Conservation (phyloP, 2,888 invertebrate genomes). For the Nectonema munidae region DNA sequence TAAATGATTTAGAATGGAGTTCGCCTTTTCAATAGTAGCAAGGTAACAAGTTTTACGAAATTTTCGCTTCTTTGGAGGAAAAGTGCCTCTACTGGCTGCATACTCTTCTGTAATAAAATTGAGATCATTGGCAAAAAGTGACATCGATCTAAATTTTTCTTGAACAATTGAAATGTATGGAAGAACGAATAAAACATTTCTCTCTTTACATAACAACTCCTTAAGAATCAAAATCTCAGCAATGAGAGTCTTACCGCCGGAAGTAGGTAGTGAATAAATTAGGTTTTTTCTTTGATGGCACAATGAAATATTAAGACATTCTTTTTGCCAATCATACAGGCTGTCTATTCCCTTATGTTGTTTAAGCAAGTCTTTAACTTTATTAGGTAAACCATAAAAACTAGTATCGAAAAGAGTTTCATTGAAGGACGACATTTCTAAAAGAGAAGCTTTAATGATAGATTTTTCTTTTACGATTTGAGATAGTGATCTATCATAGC, state of each 20-base stretch:
- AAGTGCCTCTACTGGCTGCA: slow-evolving; percentile 50
- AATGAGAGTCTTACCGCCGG: slow-evolving; percentile 80
- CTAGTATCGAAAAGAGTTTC: slow-evolving; percentile 26
- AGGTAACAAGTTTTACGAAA: slow-evolving; percentile 45
- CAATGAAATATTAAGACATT: slow-evolving; percentile 47
- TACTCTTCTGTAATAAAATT: slow-evolving; percentile 74
- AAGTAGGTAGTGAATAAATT: slow-evolving; percentile 66
- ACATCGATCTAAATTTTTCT: slow-evolving; percentile 43
- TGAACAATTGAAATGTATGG: slow-evolving; percentile 87
- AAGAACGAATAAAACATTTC: slow-evolving; percentile 52
- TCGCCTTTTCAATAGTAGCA: slow-evolving; percentile 73
- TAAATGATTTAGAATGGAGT: slow-evolving; percentile 37
- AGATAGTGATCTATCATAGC: too few relatives aligned
- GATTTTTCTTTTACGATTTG: too few relatives aligned
- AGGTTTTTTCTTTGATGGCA: slow-evolving; percentile 40
- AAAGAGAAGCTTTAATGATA: too few relatives aligned
- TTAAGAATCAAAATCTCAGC: slow-evolving; percentile 67
- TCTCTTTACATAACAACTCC: slow-evolving; percentile 43
- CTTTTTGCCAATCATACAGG: slow-evolving; percentile 70
- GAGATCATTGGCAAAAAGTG: slow-evolving; percentile 50
- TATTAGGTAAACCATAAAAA: slow-evolving; percentile 46
- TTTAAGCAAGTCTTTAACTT: slow-evolving; percentile 36
- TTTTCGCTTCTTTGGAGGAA: slow-evolving; percentile 45
- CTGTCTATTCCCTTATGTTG: slow-evolving; percentile 41
- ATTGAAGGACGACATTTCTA: slow-evolving; percentile 51